phyloP scores from a whole-genome alignment of 2,888 invertebrate genomes.

The Diarsia rubi region DNA sequence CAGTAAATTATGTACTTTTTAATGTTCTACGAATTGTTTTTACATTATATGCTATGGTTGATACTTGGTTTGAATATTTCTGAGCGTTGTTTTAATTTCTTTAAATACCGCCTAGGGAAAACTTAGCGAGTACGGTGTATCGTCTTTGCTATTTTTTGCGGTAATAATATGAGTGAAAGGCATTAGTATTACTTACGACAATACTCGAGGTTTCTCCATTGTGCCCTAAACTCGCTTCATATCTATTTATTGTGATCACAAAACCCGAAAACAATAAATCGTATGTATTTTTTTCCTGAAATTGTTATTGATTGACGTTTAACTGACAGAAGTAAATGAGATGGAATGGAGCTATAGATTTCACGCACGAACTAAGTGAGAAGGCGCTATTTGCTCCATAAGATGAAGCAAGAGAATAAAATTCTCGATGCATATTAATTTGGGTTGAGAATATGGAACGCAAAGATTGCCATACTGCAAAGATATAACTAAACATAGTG shows the following conservation, averaged over 20 bases:
- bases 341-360: not conserved
- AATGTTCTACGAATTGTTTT: not conserved
- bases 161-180: not conserved
- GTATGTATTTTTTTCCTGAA: slow-evolving; percentile 9
- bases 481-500: too few species aligned
- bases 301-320: slow-evolving; percentile 40
- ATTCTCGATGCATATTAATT: not conserved
- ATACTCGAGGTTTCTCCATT: slow-evolving; percentile 72
- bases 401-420: not conserved
- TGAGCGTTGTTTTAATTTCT: not conserved
- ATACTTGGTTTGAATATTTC: not conserved
- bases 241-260: not conserved
- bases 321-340: not conserved
- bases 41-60: not conserved
- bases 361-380: not conserved
- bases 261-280: slow-evolving; percentile 18
- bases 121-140: not conserved
- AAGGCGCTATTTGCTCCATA: not conserved
- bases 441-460: not conserved
- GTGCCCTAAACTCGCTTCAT: slow-evolving; percentile 32
- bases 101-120: slow-evolving; percentile 22
- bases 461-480: not conserved
- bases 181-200: slow-evolving; percentile 75
- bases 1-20: not conserved
- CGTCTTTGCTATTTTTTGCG: not conserved